Conservation (phyloP, 2,888 invertebrate species). For the Callyntrura sp. region DNA sequence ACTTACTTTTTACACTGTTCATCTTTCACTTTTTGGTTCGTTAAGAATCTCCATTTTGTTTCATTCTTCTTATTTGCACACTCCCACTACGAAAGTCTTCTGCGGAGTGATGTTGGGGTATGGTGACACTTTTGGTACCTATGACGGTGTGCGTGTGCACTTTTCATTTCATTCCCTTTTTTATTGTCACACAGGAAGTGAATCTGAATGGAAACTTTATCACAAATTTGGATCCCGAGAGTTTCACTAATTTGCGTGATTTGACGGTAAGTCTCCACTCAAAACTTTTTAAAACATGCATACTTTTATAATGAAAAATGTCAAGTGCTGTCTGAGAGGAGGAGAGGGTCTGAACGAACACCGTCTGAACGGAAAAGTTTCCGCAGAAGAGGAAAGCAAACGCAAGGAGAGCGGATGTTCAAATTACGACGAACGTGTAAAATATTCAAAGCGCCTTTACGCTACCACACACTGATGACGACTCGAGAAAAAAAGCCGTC, state of each 20-base stretch:
- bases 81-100: background rate
- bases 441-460: too few relatives aligned
- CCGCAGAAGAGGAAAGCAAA: too few relatives aligned
- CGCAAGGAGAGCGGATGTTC: background rate
- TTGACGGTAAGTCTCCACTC: conserved; percentile 83
- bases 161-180: conserved; percentile 76
- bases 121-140: background rate
- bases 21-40: conserved; percentile 10
- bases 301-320: conserved; percentile 81
- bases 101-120: background rate
- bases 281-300: conserved; percentile 73
- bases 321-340: conserved; percentile 1
- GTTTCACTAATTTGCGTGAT: conserved; percentile 83
- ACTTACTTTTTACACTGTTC: too few relatives aligned
- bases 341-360: background rate
- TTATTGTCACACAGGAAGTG: conserved; percentile 82
- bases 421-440: background rate
- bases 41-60: background rate
- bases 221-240: conserved; percentile 81
- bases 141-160: background rate
- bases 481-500: background rate
- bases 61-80: background rate
- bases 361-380: background rate
- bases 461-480: too few relatives aligned
- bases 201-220: conserved; percentile 81